These are phyloP conservation scores for Chrysochloris asiatica DNA, from an alignment of 2,113 vertebrate species.

Conservation along the genomic window DNA sequence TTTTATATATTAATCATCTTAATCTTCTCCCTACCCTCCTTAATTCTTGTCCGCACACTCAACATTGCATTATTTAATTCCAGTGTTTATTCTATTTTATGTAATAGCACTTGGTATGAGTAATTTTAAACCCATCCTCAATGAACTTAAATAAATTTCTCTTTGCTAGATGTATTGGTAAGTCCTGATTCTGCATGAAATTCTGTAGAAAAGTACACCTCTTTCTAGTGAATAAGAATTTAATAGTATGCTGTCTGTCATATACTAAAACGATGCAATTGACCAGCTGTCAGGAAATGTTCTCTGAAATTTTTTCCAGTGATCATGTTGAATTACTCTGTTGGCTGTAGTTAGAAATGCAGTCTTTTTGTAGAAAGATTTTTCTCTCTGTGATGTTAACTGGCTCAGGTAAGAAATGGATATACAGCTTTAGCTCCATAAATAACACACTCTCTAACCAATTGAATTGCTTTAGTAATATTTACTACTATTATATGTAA, in stretches of 20 bases:
- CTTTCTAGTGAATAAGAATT: constrained; percentile 50
- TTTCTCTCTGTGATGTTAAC: constrained; percentile 44
- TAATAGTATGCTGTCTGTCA: constrained; percentile 51
- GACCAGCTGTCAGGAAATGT: constrained; percentile 63
- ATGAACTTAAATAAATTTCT: not conserved
- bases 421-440: not conserved
- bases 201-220: constrained; percentile 40
- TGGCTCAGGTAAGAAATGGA: constrained; percentile 46
- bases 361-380: not conserved
- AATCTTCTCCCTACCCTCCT: not conserved
- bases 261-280: constrained; percentile 56
- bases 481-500: not conserved
- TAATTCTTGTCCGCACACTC: not conserved
- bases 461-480: constrained; percentile 21
- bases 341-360: constrained; percentile 1
- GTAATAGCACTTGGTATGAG: not conserved
- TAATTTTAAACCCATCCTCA: constrained; percentile 6
- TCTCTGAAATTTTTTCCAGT: constrained; percentile 36
- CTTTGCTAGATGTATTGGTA: not conserved
- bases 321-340: constrained; percentile 56
- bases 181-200: constrained; percentile 28
- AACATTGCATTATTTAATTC: constrained; percentile 26
- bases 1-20: no score
- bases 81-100: constrained; percentile 38
- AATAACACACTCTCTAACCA: not conserved